Percentiles rank a stretch among this genome's conserved stretches.
phyloP scores from a whole-genome alignment of 2,888 invertebrate species.

The Melangyna quadrimaculata region DNA sequence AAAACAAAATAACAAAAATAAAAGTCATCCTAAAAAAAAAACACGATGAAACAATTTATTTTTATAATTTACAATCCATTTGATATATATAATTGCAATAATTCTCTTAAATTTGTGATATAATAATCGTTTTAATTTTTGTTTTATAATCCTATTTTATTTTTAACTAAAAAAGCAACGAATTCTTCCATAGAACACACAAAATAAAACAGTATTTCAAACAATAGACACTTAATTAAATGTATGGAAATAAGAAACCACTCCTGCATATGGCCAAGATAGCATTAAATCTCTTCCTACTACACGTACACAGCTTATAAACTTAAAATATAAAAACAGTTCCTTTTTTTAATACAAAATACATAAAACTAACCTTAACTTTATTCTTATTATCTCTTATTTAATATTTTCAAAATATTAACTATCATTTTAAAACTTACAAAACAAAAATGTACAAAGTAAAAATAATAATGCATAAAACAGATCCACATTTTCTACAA shows the following conservation, averaged over 20 bases:
- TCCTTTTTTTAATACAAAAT: conserved; percentile 43
- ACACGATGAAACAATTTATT: conserved; percentile 5
- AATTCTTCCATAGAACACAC: conserved; percentile 49
- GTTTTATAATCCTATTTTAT: conserved; percentile 8
- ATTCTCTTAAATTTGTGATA: conserved; percentile 61
- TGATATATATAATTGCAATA: conserved; percentile 32
- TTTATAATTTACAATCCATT: conserved; percentile 18
- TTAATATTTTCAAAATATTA: conserved; percentile 14
- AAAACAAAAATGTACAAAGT: conserved; percentile 43
- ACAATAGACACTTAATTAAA: conserved; percentile 35
- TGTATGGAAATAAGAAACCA: neutral
- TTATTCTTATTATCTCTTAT: neutral
- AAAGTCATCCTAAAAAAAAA: conserved; percentile 11
- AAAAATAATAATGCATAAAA: neutral
- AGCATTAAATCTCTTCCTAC: conserved; percentile 43
- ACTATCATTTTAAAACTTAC: conserved; percentile 5
- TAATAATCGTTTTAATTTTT: conserved; percentile 24
- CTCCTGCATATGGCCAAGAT: conserved; percentile 37
- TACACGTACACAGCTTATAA: conserved; percentile 41
- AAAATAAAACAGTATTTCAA: conserved; percentile 19
- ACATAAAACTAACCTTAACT: neutral
- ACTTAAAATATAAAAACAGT: conserved; percentile 47
- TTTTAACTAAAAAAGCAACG: conserved; percentile 41
- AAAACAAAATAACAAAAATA: conserved; percentile 34
- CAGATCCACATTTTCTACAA: conserved; percentile 6